phyloP scores from a whole-genome alignment of 2,888 invertebrate genomes.

The Eupithecia subumbrata region DNA sequence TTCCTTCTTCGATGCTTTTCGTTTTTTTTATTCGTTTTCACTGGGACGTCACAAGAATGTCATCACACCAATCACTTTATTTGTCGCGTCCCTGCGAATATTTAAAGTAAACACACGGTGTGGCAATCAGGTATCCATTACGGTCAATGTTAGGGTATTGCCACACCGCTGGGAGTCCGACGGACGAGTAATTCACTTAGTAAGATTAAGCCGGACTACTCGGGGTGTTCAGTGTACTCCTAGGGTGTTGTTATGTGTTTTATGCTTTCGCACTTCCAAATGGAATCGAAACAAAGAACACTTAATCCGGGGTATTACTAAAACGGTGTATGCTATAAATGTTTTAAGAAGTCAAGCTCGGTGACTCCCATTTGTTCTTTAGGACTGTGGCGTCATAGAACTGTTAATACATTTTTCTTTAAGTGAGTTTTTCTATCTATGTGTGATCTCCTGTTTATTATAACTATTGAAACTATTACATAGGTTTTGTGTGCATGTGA shows the following conservation, averaged over 20 bases:
- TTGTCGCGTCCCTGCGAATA: slow-evolving; percentile 7
- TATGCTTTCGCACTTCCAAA: slow-evolving; percentile 25
- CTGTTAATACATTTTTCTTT: background rate
- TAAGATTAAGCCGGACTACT: slow-evolving; percentile 66
- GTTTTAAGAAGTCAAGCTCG: background rate
- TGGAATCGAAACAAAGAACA: slow-evolving; percentile 12
- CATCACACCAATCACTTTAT: slow-evolving; percentile 19
- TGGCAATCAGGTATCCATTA: slow-evolving; percentile 31
- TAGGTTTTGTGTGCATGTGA: too few relatives aligned
- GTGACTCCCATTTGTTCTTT: background rate
- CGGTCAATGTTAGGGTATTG: slow-evolving; percentile 43
- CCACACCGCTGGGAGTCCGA: slow-evolving; percentile 24
- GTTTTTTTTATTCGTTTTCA: background rate
- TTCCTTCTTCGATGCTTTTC: background rate
- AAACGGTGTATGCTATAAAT: background rate
- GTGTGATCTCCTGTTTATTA: too few relatives aligned
- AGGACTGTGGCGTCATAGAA: background rate
- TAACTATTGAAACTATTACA: too few relatives aligned
- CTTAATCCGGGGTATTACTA: slow-evolving; percentile 1
- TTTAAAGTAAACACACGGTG: slow-evolving; percentile 21
- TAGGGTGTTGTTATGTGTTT: slow-evolving; percentile 46
- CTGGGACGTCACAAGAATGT: background rate
- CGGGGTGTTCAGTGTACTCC: slow-evolving; percentile 58
- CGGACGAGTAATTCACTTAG: slow-evolving; percentile 66
- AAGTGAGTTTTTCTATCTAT: too few relatives aligned